These are phyloP conservation scores for Phragmatobia fuliginosa DNA, from an alignment of 2,888 invertebrate genomes.

Conservation along the genomic window DNA sequence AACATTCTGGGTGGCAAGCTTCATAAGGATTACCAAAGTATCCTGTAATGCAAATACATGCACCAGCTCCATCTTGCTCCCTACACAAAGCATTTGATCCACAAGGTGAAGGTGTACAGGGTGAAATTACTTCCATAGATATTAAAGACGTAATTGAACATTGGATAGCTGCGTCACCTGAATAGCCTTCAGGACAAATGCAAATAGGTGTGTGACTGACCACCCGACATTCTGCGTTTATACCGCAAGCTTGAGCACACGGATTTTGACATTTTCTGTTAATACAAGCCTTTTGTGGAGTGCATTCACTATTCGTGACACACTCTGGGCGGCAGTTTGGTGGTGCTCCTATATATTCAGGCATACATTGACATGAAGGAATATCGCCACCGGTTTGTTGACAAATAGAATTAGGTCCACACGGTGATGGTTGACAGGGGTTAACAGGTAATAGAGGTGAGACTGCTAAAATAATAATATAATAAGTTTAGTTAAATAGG, in stretches of 20 bases:
- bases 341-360: conserved; percentile 89
- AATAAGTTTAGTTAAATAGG: not conserved
- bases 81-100: conserved; percentile 88
- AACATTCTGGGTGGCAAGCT: conserved; percentile 91
- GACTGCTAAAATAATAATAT: conserved; percentile 58
- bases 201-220: conserved; percentile 92
- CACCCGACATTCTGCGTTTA: conserved; percentile 91
- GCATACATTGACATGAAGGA: conserved; percentile 90
- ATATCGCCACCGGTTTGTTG: conserved; percentile 83
- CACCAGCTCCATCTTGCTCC: conserved; percentile 86
- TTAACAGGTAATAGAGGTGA: conserved; percentile 73
- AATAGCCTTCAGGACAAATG: conserved; percentile 89
- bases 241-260: conserved; percentile 91
- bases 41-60: conserved; percentile 90
- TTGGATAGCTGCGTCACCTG: conserved; percentile 91
- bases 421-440: conserved; percentile 92
- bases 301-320: conserved; percentile 90
- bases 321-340: conserved; percentile 92
- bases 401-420: conserved; percentile 91
- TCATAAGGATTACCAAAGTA: conserved; percentile 94
- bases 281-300: conserved; percentile 89
- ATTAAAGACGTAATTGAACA: conserved; percentile 76
- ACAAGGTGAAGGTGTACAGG: conserved; percentile 88
- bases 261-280: conserved; percentile 93
- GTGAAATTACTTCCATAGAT: conserved; percentile 73